Evolutionary conservation across 2,113 vertebrate species (phyloP).

Genomic region (Hippolais icterina): DNA sequence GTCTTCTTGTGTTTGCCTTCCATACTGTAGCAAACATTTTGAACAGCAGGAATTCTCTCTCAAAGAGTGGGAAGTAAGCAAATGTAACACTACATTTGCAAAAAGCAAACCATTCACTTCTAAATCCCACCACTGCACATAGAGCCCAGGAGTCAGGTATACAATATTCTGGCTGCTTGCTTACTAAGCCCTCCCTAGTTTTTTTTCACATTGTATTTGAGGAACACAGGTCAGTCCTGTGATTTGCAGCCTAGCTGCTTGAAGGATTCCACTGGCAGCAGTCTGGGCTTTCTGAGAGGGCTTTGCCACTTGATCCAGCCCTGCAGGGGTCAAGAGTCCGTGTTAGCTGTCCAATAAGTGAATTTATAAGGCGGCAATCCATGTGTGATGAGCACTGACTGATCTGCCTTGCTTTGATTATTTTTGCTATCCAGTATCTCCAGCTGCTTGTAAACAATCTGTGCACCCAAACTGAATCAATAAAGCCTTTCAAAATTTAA

Average conservation of each 20-base stretch:
- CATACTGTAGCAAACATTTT: not conserved
- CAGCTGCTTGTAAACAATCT: not conserved
- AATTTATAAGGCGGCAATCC: not conserved
- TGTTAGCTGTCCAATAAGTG: not conserved
- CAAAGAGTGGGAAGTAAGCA: not conserved
- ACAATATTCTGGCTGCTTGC: not conserved
- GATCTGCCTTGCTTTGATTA: not conserved
- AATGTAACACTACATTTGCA: not conserved
- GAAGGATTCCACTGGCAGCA: not conserved
- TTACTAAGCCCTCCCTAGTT: not conserved
- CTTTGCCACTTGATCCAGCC: not conserved
- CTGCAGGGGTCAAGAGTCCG: rapidly evolving
- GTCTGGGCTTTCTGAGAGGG: not conserved
- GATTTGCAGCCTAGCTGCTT: not conserved
- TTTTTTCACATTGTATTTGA: not conserved
- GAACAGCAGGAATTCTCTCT: not conserved
- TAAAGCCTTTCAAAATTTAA: not conserved
- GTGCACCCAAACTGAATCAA: not conserved
- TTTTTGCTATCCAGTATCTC: not conserved
- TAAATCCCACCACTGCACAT: not conserved
- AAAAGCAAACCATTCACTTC: not conserved
- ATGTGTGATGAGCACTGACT: not conserved
- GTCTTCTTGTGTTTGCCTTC: not conserved
- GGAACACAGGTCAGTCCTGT: not conserved
- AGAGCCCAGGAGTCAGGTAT: not conserved